These are phyloP conservation scores for Neotragus moschatus DNA, from an alignment of 2,113 vertebrate genomes.

Conservation along the genomic window DNA sequence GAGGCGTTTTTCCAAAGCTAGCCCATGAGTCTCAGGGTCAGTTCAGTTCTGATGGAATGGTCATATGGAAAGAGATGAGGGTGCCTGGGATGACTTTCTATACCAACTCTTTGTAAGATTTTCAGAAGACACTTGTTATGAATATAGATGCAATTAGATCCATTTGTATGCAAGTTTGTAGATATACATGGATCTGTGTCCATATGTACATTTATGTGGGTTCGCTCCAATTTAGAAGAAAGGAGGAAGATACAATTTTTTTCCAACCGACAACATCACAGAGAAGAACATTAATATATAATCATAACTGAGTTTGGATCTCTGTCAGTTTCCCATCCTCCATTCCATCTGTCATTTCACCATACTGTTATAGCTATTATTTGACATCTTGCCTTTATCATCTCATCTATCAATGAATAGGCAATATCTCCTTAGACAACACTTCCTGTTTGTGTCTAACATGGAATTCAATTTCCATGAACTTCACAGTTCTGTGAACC, in stretches of 20 bases:
- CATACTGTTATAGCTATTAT: background rate
- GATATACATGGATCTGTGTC: background rate
- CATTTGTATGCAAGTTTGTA: background rate
- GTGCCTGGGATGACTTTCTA: background rate
- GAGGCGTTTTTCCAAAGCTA: background rate
- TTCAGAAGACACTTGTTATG: background rate
- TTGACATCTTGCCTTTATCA: background rate
- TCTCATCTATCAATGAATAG: background rate
- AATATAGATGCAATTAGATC: background rate
- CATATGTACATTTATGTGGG: background rate
- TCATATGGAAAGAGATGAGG: background rate
- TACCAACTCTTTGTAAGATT: background rate
- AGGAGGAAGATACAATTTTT: background rate
- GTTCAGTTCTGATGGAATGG: background rate
- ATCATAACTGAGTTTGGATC: background rate
- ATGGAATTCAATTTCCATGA: background rate
- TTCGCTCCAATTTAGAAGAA: background rate
- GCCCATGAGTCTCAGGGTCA: background rate
- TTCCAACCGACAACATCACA: background rate
- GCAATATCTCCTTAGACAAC: background rate
- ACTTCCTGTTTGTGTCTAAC: background rate
- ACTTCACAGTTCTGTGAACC: background rate
- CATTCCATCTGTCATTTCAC: background rate
- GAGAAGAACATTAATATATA: background rate
- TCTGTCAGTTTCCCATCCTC: background rate